These are phyloP conservation scores for Conus ventricosus DNA, from an alignment of 1,140 invertebrate species.

Conservation along the genomic window DNA sequence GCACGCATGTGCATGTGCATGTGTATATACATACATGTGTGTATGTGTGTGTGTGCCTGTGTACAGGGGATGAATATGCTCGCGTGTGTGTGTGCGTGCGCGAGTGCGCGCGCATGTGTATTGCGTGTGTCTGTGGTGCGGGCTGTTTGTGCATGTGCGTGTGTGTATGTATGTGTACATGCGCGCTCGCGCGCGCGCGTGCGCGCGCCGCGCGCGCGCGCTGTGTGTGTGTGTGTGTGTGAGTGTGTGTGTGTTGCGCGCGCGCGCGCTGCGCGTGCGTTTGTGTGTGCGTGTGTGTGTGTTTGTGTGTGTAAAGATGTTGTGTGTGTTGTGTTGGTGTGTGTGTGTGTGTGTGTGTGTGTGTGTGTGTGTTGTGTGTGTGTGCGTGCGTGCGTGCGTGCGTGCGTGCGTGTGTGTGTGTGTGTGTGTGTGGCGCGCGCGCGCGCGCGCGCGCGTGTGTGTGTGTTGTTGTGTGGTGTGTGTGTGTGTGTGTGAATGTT, in stretches of 20 bases:
- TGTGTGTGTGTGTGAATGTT: no score
- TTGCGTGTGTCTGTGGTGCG: slow-evolving; percentile 6
- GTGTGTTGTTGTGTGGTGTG: no score
- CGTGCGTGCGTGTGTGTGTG: no score
- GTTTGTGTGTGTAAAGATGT: neutral
- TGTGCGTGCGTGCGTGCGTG: no score
- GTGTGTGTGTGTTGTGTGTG: neutral
- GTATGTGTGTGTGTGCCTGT: no score
- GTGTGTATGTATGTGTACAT: neutral
- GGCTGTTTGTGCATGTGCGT: neutral
- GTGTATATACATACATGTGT: no score
- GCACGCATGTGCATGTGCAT: no score
- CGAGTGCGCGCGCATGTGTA: neutral
- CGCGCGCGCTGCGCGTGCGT: neutral
- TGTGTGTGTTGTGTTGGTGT: neutral
- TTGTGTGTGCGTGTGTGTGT: neutral
- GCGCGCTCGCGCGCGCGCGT: no score
- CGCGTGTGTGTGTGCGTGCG: neutral
- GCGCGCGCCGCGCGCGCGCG: neutral
- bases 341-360: slow-evolving; percentile 8
- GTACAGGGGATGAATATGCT: no score
- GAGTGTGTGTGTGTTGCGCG: neutral
- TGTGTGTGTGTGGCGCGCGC: no score
- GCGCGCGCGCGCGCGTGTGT: no score
- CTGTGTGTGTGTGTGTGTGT: slow-evolving; percentile 4